phyloP scores from a whole-genome alignment of 2,888 invertebrate genomes.

The Netelia melanura region DNA sequence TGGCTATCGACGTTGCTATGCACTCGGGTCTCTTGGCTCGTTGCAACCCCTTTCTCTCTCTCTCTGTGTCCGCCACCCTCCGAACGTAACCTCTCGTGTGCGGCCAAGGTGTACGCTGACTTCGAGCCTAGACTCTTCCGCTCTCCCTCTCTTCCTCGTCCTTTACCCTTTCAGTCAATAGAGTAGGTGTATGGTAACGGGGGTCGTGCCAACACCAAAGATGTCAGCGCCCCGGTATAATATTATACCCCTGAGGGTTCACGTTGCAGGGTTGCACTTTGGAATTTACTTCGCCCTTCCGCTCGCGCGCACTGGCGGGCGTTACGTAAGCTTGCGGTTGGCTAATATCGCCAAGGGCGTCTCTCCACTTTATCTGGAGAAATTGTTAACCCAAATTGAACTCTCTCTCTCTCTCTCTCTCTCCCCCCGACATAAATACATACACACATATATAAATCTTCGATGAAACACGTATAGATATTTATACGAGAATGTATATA shows the following conservation, averaged over 20 bases:
- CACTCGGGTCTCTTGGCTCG: conserved; percentile 52
- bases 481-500: background rate
- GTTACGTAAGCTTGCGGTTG: conserved; percentile 73
- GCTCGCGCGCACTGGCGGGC: conserved; percentile 20
- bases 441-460: background rate
- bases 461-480: background rate
- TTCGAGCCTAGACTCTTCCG: conserved; percentile 30
- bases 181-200: conserved; percentile 75
- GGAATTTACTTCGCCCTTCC: conserved; percentile 74
- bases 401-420: background rate
- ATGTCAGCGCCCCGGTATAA: conserved; percentile 78
- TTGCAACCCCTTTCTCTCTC: conserved; percentile 50
- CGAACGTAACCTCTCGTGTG: conserved; percentile 59
- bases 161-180: conserved; percentile 61
- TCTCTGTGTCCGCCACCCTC: conserved; percentile 9
- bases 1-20: conserved; percentile 81
- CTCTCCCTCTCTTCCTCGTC: conserved; percentile 48
- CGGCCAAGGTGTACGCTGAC: conserved; percentile 64
- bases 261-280: conserved; percentile 70
- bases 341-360: conserved; percentile 72
- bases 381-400: conserved; percentile 74
- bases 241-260: conserved; percentile 75
- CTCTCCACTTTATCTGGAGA: conserved; percentile 71
- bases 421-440: background rate
- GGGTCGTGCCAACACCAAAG: conserved; percentile 78